Evolutionary conservation across 2,888 invertebrate genomes (phyloP).

Genomic region (Lutraria lutraria): DNA sequence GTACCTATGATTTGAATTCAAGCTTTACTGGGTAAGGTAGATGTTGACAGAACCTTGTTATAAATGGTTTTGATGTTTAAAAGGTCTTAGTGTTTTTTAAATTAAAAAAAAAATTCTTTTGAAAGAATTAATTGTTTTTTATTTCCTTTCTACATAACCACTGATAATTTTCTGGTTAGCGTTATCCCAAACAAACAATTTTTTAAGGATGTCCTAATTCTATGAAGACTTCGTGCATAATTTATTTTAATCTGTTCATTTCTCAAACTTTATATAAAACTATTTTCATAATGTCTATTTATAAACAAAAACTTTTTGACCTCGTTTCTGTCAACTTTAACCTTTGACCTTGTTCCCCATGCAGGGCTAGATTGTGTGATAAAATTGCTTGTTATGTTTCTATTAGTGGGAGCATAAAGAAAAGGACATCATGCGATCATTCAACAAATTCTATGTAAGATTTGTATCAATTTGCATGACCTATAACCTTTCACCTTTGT

Average conservation of each 20-base stretch:
- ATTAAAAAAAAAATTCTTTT: too few species aligned
- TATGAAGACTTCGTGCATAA: too few species aligned
- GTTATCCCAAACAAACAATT: too few species aligned
- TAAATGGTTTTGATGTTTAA: background rate
- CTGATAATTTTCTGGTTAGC: too few species aligned
- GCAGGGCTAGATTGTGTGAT: conserved; percentile 21
- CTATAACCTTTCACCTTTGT: conserved; percentile 53
- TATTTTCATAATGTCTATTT: background rate
- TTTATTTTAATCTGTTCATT: too few species aligned
- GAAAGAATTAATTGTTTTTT: too few species aligned
- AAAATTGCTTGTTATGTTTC: conserved; percentile 64
- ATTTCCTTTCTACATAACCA: too few species aligned
- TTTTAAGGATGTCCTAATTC: too few species aligned
- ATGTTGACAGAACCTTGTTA: background rate
- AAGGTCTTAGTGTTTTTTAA: too few species aligned
- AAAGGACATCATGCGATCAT: conserved; percentile 81
- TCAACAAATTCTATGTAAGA: conserved; percentile 81
- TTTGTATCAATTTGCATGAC: conserved; percentile 59
- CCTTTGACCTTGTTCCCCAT: background rate
- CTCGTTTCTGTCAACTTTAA: conserved; percentile 19
- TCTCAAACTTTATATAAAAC: background rate
- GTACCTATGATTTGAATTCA: background rate
- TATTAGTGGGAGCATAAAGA: conserved; percentile 82
- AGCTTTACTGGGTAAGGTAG: conserved; percentile 14
- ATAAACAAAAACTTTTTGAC: background rate